Percentiles rank a stretch among this genome's conserved stretches.
Conservation (phyloP, 2,113 vertebrate genomes). For the Stigmatopora nigra region DNA sequence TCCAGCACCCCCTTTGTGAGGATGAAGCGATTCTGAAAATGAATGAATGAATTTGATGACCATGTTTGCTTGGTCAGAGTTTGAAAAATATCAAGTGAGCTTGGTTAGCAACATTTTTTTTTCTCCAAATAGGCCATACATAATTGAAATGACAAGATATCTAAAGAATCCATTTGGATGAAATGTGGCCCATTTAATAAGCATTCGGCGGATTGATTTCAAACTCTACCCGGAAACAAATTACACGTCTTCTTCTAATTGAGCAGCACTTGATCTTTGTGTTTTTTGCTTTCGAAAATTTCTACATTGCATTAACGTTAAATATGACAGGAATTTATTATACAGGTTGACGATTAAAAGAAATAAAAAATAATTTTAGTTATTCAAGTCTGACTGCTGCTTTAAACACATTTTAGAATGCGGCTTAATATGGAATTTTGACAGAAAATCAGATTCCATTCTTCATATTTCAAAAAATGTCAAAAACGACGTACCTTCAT, state of each 20-base stretch:
- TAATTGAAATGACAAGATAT: slow-evolving; percentile 21
- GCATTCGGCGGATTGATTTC: slow-evolving; percentile 21
- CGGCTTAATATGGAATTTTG: no score
- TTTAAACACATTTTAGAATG: no score
- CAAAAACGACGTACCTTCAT: slow-evolving; percentile 65
- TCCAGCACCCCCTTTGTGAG: no score
- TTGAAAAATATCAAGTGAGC: background rate
- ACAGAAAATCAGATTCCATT: no score
- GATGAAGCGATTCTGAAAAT: no score
- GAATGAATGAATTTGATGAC: no score
- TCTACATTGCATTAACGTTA: background rate
- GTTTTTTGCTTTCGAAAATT: slow-evolving; percentile 5
- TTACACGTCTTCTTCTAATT: slow-evolving; percentile 20
- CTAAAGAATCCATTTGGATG: slow-evolving; percentile 16
- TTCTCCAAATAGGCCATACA: slow-evolving; percentile 11
- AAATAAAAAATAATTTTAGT: no score
- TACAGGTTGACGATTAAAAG: no score
- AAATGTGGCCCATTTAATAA: slow-evolving; percentile 26
- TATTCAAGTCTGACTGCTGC: no score
- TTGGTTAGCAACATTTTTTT: slow-evolving; percentile 15
- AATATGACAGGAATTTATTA: background rate
- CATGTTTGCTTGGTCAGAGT: background rate
- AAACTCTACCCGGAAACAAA: slow-evolving; percentile 18
- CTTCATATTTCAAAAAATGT: no score
- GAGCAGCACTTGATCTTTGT: slow-evolving; percentile 15